Evolutionary conservation across 2,113 vertebrate genomes (phyloP), one percentile per base, ranked within the genome.

Genomic region (Psittacula cyanocephala): DNA sequence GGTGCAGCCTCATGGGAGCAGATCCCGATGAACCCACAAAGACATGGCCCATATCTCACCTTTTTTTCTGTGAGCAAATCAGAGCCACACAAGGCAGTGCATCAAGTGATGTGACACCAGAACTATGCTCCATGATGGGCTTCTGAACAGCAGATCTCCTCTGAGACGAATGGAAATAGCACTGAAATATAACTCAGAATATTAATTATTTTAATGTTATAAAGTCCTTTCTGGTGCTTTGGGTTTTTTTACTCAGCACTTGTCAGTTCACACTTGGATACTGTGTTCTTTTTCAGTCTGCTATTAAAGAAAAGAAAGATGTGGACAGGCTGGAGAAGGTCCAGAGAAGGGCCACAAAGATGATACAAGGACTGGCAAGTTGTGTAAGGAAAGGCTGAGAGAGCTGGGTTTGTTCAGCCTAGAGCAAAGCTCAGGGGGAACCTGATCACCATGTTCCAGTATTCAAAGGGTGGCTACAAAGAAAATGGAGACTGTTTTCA

Each of bases 111-210:
- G 33, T 4, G 11, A 59, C 22, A 24, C 13, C 57, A 59, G 55
- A 59, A 23, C 55, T 59, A n/a, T 20, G 14, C 24, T 10, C 3
- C 1, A 24, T 7, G 67, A 9, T 0, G 9, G 37, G 27, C 24
- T 25, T 31, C 69, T 5, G 29, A 17, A 15, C 15, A 31, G 17
- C 39, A 29, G 28, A 5, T 47, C 44, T 31, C 35, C 67, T 8
- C 68, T 8, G 39, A 8, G 59, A 25, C 8, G 8, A 46, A 13
- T 11, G 8, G 27, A 28, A 47, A n/a, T 2, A n/a, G n/a, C 41
- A 28, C 9, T 28, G 62, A 67, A 67, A 59, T 13, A 15, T 6
- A 11, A 16, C 14, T 57, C 7, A 7, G 43, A 5, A 12, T 2
- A 31, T 3, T 19, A 44, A 13, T 37, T 52, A 43, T 64, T 25